A percentile compares a stretch with the other conserved stretches of the same genome.
These are phyloP conservation scores for Tipula confusa DNA, from an alignment of 2,888 invertebrate genomes.

Conservation along the genomic window DNA sequence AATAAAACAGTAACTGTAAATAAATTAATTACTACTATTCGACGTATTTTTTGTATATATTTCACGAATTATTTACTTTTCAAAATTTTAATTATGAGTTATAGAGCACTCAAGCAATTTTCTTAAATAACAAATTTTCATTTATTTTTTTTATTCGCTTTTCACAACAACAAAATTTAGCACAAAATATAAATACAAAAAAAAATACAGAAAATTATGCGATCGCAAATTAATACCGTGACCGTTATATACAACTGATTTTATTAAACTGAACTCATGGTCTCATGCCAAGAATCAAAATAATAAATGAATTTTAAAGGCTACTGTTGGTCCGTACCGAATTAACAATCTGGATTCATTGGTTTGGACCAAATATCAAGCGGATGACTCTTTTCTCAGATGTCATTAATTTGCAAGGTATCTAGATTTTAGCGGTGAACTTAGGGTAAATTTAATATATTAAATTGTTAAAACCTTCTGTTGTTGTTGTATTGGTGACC, in stretches of 20 bases:
- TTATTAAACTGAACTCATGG: not conserved
- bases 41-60: not conserved
- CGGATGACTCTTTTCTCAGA: too few relatives aligned
- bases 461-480: too few relatives aligned
- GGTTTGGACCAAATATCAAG: too few relatives aligned
- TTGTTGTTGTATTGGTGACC: too few relatives aligned
- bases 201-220: not conserved
- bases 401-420: too few relatives aligned
- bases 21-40: slow-evolving; percentile 6
- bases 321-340: too few relatives aligned
- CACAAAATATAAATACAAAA: not conserved
- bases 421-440: too few relatives aligned
- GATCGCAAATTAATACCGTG: not conserved
- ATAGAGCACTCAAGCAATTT: not conserved
- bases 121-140: not conserved
- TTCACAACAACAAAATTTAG: not conserved
- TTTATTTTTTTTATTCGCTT: not conserved
- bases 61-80: not conserved
- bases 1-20: not conserved
- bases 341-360: too few relatives aligned
- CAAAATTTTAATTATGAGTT: not conserved
- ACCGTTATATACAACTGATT: not conserved
- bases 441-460: too few relatives aligned
- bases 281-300: not conserved
- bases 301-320: not conserved